These are phyloP conservation scores for Xestia xanthographa DNA, from an alignment of 2,888 invertebrate genomes.

Conservation along the genomic window DNA sequence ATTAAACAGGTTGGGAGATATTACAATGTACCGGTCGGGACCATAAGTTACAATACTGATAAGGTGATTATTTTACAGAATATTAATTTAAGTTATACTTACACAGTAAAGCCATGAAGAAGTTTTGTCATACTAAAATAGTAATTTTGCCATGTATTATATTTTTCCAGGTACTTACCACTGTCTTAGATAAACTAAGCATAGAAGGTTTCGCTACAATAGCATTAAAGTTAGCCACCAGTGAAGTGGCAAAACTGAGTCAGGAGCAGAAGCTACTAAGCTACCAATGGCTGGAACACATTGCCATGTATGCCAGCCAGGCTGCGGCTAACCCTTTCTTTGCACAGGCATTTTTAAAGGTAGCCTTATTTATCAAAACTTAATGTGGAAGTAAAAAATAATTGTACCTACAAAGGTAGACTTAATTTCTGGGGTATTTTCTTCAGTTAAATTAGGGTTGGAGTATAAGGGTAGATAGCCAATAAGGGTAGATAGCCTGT, in stretches of 20 bases:
- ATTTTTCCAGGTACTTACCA: conserved; percentile 87
- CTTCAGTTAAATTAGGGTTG: not conserved
- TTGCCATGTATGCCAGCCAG: conserved; percentile 90
- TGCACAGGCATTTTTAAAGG: conserved; percentile 88
- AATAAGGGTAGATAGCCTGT: not conserved
- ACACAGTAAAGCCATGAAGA: not conserved
- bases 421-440: not conserved
- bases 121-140: not conserved
- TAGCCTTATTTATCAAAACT: conserved; percentile 64
- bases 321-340: conserved; percentile 83
- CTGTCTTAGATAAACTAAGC: conserved; percentile 83
- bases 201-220: conserved; percentile 89
- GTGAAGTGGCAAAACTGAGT: conserved; percentile 81
- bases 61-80: conserved; percentile 77
- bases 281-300: conserved; percentile 93
- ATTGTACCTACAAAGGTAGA: not conserved
- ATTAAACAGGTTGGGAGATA: conserved; percentile 89
- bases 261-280: conserved; percentile 84
- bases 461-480: not conserved
- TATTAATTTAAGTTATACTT: not conserved
- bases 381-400: not conserved
- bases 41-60: conserved; percentile 89
- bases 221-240: conserved; percentile 84
- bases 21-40: conserved; percentile 87
- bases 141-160: not conserved